Evolutionary conservation across 1,140 invertebrate species (phyloP).

Genomic region (Bombus consobrinus): DNA sequence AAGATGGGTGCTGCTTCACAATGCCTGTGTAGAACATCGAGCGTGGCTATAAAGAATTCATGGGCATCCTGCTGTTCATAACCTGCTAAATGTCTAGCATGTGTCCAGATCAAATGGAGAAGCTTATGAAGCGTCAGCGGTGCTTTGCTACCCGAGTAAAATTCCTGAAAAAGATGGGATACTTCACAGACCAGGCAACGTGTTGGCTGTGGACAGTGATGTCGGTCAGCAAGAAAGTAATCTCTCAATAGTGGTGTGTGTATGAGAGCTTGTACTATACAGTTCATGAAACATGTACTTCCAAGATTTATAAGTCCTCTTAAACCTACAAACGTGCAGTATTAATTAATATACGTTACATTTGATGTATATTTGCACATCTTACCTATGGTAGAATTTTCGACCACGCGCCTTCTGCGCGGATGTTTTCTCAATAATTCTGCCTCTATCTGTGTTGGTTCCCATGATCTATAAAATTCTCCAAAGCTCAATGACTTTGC

Average conservation of each 20-base stretch:
- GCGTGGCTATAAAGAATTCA: conserved; percentile 98
- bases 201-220: conserved; percentile 89
- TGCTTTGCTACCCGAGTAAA: conserved; percentile 94
- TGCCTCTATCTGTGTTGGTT: conserved; percentile 89
- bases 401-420: conserved; percentile 89
- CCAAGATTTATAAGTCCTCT: conserved; percentile 97
- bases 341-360: background rate
- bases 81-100: conserved; percentile 96
- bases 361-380: background rate
- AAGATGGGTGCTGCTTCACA: conserved; percentile 83
- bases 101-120: conserved; percentile 97
- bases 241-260: conserved; percentile 97
- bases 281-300: conserved; percentile 99
- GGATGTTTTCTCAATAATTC: conserved; percentile 88
- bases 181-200: conserved; percentile 97
- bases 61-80: conserved; percentile 99
- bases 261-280: conserved; percentile 97
- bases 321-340: conserved; percentile 84
- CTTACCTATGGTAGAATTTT: conserved; percentile 91
- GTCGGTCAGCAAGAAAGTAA: conserved; percentile 97
- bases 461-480: conserved; percentile 90
- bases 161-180: conserved; percentile 93
- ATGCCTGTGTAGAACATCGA: conserved; percentile 96
- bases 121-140: conserved; percentile 95
- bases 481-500: conserved; percentile 87